Base-by-base conservation (phyloP, 2,888 invertebrate species). In the Ochropleura leucogaster region DNA sequence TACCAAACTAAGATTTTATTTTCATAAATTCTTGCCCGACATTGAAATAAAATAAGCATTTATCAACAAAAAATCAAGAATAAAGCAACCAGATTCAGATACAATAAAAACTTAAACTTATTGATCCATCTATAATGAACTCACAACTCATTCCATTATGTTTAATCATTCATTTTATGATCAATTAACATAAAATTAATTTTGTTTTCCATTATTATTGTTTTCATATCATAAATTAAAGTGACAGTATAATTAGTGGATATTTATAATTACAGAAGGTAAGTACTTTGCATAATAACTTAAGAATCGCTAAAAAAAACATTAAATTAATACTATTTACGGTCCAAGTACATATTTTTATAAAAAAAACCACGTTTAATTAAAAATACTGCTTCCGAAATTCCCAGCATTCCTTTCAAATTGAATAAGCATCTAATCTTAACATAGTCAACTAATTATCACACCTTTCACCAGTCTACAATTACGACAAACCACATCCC, bases 131-230 rank as follows among this genome's bases (percentile, higher is more conserved):
- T 44, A 68, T 71, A 68, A 77, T 71, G 40, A 68, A 47, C 40
- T 40, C 46, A 20, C 57, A 40, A 72, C 10, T 47, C 5, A 77
- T 68, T 72, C 18, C 55, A 68, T 57, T 51, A 67, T 20, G 16
- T 78, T 68, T 51, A 66, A 46, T 60, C 20, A 78, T 78, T 78
- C 12, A 68, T 72, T 72, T 83, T 68, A 59, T 68, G 57, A 68
- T 59, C 53, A 71, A 84, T 80, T 71, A 73, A 66, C 84, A 73
- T 80, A 77, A 77, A 76, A 68, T 77, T 70, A 55, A 80, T 65
- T 59, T 66, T 10, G n/a, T 69, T 66, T 66, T 66, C 59, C 68
- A 68, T 71, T 64, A 80, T 65, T 44, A 68, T 72, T 70, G 57
- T 46, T 53, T 42, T 49, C 47, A 16, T 68, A n/a, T 30, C 64